A percentile compares a stretch with the other conserved stretches of the same genome.
phyloP scores from a whole-genome alignment of 2,113 vertebrate species.

The Oncorhynchus clarkii region DNA sequence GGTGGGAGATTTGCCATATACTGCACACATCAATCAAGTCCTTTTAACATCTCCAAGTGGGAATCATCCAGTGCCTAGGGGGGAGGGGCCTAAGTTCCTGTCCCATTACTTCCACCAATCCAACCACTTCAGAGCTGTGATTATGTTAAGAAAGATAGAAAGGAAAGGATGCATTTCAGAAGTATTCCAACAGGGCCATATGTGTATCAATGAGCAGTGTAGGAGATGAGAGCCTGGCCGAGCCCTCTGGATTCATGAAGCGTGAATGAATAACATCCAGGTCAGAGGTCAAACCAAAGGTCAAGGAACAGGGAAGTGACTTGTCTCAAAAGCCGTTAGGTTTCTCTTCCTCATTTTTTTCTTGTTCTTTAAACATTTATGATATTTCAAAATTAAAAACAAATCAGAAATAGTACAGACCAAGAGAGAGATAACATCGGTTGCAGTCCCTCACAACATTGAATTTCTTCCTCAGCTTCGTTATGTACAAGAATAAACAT shows the following conservation, averaged over 20 bases:
- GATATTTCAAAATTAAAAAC: constrained; percentile 59
- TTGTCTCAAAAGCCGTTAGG: constrained; percentile 28
- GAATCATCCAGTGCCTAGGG: too few species aligned
- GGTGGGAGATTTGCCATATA: too few species aligned
- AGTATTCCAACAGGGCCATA: constrained; percentile 17
- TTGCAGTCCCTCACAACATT: constrained; percentile 52
- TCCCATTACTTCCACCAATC: too few species aligned
- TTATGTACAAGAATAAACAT: constrained; percentile 77
- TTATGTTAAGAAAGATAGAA: not conserved
- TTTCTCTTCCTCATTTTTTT: constrained; percentile 8
- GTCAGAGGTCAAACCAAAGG: constrained; percentile 18
- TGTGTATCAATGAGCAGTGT: constrained; percentile 14
- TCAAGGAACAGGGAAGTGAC: constrained; percentile 21
- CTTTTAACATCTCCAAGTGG: not conserved
- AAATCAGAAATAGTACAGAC: constrained; percentile 38
- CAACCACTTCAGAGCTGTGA: too few species aligned
- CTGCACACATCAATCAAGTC: too few species aligned
- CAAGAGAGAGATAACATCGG: constrained; percentile 18
- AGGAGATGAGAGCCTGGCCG: constrained; percentile 5
- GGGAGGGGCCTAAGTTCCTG: too few species aligned
- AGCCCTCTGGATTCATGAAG: constrained; percentile 25
- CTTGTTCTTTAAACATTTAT: constrained; percentile 55
- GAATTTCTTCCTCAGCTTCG: constrained; percentile 59
- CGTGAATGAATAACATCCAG: constrained; percentile 24
- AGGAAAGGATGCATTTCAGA: not conserved